These are phyloP conservation scores for Sylvia atricapilla DNA, from an alignment of 2,113 vertebrate genomes.

Conservation along the genomic window DNA sequence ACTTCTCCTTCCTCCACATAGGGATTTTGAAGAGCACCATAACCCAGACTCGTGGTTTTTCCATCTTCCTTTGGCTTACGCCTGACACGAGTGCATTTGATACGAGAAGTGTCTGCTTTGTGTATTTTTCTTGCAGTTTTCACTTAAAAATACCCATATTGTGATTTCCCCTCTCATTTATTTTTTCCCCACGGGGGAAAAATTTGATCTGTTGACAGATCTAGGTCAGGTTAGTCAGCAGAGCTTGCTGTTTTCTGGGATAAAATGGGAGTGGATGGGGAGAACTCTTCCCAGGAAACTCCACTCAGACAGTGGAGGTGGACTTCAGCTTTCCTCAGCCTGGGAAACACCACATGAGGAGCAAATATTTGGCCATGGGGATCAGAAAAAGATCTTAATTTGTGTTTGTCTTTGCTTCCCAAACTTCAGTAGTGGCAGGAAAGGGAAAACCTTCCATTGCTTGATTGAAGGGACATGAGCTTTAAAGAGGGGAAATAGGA, in stretches of 20 bases:
- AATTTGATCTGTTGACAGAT: slow-evolving; percentile 38
- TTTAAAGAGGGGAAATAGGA: neutral
- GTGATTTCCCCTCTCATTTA: neutral
- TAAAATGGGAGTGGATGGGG: neutral
- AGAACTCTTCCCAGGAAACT: neutral
- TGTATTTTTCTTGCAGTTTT: neutral
- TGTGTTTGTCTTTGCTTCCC: neutral
- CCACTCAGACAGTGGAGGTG: fast-evolving
- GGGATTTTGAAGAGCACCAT: neutral
- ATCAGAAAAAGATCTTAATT: neutral
- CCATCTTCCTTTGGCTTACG: fast-evolving
- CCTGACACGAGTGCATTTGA: fast-evolving
- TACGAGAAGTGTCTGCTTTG: neutral
- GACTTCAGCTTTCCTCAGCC: neutral
- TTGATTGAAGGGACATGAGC: neutral
- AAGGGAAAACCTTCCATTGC: neutral
- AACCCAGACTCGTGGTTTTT: neutral
- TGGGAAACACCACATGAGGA: fast-evolving
- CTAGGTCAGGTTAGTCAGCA: neutral
- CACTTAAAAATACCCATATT: neutral
- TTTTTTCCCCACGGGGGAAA: neutral
- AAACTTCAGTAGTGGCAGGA: neutral
- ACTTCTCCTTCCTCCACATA: fast-evolving
- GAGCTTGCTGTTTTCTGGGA: neutral
- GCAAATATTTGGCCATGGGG: neutral